A percentile compares a stretch with the other conserved stretches of the same genome.
These are phyloP conservation scores for Corvus cornix DNA, from an alignment of 2,113 vertebrate genomes.

Conservation along the genomic window DNA sequence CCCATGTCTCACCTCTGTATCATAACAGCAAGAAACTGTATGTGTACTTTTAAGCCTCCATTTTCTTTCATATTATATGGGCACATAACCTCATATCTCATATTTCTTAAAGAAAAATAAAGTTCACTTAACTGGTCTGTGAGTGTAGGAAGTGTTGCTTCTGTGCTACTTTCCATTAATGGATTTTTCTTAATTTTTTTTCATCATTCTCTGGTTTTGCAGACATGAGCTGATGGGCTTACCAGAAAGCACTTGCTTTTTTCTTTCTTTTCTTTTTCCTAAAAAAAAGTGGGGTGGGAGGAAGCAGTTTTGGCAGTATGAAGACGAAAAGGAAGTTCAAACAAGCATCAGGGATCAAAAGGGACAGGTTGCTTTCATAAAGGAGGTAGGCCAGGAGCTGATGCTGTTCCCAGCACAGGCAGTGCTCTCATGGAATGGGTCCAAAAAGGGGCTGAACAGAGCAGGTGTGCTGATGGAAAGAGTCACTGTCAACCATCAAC, in stretches of 20 bases:
- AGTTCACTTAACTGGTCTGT: not conserved
- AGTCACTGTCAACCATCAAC: not conserved
- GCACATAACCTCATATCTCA: not conserved
- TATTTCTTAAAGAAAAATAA: not conserved
- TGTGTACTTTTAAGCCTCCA: not conserved
- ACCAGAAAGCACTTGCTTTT: rapidly evolving
- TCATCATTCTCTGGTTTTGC: not conserved
- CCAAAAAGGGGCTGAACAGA: not conserved
- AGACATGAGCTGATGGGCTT: not conserved
- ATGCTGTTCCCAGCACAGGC: not conserved
- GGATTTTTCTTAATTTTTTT: not conserved
- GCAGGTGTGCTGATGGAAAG: not conserved
- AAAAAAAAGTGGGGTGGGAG: rapidly evolving
- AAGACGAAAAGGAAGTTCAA: not conserved
- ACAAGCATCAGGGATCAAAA: not conserved
- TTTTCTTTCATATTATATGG: not conserved
- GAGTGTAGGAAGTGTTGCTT: not conserved
- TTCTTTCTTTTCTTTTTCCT: rapidly evolving
- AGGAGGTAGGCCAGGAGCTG: not conserved
- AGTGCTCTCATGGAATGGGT: not conserved
- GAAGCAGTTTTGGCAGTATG: not conserved
- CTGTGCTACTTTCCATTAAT: not conserved
- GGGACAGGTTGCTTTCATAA: not conserved
- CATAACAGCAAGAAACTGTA: not conserved
- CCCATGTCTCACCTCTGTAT: rapidly evolving